A percentile compares a stretch with the other conserved stretches of the same genome.
These are phyloP conservation scores for Charanyca ferruginea DNA, from an alignment of 2,888 invertebrate genomes.

Conservation along the genomic window DNA sequence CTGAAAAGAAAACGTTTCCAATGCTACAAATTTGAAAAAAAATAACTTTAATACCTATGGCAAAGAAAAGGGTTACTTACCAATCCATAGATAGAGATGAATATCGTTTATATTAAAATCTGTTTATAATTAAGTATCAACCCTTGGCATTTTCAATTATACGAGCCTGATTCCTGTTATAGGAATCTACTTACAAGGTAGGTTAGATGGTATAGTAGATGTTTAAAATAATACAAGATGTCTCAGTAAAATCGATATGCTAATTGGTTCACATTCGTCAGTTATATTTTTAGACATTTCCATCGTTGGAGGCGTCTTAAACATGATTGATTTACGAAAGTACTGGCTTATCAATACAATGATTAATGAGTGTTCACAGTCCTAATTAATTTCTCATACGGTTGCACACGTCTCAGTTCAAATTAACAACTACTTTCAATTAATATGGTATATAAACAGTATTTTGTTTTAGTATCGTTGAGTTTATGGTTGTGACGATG, in stretches of 20 bases:
- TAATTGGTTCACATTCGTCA: too few relatives aligned
- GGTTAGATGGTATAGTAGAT: too few relatives aligned
- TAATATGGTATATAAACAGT: conserved; percentile 54
- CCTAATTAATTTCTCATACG: conserved; percentile 55
- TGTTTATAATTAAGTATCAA: too few relatives aligned
- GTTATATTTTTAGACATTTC: too few relatives aligned
- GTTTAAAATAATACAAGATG: too few relatives aligned
- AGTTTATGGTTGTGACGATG: conserved; percentile 57
- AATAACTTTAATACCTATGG: too few relatives aligned
- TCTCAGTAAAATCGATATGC: too few relatives aligned
- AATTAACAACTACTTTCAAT: conserved; percentile 43
- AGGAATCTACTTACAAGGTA: too few relatives aligned
- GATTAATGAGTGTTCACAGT: conserved; percentile 56
- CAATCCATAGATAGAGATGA: not conserved
- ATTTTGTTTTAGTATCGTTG: conserved; percentile 12
- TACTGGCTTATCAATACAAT: conserved; percentile 41
- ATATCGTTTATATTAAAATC: not conserved
- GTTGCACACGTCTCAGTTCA: conserved; percentile 15
- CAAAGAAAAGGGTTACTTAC: not conserved
- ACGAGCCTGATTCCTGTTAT: too few relatives aligned
- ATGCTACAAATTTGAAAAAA: too few relatives aligned
- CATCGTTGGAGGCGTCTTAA: not conserved
- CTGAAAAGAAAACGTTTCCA: too few relatives aligned
- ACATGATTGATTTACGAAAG: conserved; percentile 2
- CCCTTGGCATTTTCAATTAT: too few relatives aligned